Evolutionary conservation across 2,797 vertebrate genomes (phyloP), one percentile per base, ranked within the genome.

Genomic region (Sebastes jordani): DNA sequence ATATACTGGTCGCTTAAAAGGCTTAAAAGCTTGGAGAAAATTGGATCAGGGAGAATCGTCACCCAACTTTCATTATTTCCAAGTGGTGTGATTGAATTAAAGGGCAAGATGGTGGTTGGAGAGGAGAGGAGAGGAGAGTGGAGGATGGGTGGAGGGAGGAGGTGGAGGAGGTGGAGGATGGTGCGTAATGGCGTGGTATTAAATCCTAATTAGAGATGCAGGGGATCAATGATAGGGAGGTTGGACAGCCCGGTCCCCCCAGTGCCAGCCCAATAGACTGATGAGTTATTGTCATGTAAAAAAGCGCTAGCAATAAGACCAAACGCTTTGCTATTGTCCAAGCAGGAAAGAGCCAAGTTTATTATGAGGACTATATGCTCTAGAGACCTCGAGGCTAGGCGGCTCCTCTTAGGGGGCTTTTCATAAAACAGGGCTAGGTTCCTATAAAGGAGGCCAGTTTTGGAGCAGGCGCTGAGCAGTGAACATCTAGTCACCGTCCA

Each of bases 211-310:
- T 99, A 99, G 97, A 99, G 98, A 99, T 98, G 98, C 97, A 98
- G 98, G 97, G 98, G 98, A 99, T 99, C 98, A 98, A 98, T 98
- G 98, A 98, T 97, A 97, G 98, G 98, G 97, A 98, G 98, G 97
- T 97, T 97, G 98, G 98, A 97, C 98, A 98, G 98, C 97, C 97
- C 97, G 96, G 97, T 97, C 96, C 97, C 98, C 98, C 97, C 97
- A 97, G 97, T 98, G 97, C 97, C 98, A 99, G 98, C 97, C 98
- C 98, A 99, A 99, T 99, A 99, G 99, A 99, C 98, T 98, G 99
- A 99, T 99, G 99, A 99, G 97, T 99, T 99, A 99, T 99, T 99
- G 98, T 99, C 98, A 99, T 99, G 99, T 99, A 99, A 99, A 99
- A 99, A 98, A 99, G 98, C 97, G 97, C 97, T 96, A 97, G 98